phyloP scores from a whole-genome alignment of 2,888 invertebrate genomes.

The Drosophila neoperkinsi region DNA sequence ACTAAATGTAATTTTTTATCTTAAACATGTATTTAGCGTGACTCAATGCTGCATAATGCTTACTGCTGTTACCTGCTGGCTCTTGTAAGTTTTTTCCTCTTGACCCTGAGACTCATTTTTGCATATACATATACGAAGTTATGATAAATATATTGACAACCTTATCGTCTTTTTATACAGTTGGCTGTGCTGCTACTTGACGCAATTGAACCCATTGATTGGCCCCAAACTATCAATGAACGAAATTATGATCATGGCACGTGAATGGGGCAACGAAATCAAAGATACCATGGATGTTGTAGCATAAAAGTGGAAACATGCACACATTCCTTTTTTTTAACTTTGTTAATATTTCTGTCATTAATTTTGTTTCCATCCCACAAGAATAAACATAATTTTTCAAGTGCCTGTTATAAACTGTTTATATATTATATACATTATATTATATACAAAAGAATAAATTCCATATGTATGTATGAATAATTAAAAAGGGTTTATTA shows the following conservation, averaged over 20 bases:
- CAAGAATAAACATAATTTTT: conserved; percentile 23
- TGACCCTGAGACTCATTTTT: conserved; percentile 19
- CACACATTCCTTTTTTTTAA: conserved; percentile 31
- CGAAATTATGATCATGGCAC: conserved; percentile 83
- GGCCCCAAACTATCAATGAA: conserved; percentile 83
- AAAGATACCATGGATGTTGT: conserved; percentile 70
- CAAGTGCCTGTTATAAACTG: conserved; percentile 29
- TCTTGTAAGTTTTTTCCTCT: conserved; percentile 79
- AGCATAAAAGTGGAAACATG: conserved; percentile 21
- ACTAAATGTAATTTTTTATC: conserved; percentile 7
- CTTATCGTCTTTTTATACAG: conserved; percentile 56
- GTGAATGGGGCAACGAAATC: conserved; percentile 83
- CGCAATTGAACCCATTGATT: conserved; percentile 83
- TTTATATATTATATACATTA: conserved; percentile 17
- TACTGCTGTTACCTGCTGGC: conserved; percentile 83
- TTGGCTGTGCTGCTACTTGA: conserved; percentile 84
- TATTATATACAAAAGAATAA: conserved; percentile 50
- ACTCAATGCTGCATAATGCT: conserved; percentile 84
- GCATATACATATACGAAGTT: background rate
- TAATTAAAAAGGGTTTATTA: background rate
- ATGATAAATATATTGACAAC: conserved; percentile 1
- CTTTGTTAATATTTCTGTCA: conserved; percentile 55
- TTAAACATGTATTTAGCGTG: conserved; percentile 58
- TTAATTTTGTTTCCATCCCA: conserved; percentile 36
- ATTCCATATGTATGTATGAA: conserved; percentile 40